Evolutionary conservation across 2,888 invertebrate genomes (phyloP).

Genomic region (Physocephala rufipes): DNA sequence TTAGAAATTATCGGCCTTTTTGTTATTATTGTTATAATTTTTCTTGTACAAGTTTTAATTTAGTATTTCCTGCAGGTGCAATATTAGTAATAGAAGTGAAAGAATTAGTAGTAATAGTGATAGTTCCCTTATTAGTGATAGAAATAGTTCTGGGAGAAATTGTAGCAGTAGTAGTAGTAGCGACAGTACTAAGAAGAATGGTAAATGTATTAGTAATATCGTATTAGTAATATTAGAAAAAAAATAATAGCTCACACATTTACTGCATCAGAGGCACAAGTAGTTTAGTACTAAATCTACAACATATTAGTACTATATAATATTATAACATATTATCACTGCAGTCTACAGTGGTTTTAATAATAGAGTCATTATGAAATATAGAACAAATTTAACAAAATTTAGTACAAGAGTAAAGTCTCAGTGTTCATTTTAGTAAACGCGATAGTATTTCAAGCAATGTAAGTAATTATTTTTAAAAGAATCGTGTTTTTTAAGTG

Average conservation of each 20-base stretch:
- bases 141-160: neutral
- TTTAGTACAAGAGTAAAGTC: too few species aligned
- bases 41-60: neutral
- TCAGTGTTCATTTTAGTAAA: too few species aligned
- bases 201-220: constrained; percentile 17
- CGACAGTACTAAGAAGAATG: constrained; percentile 35
- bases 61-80: neutral
- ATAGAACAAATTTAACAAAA: too few species aligned
- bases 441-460: too few species aligned
- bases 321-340: too few species aligned
- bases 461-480: too few species aligned
- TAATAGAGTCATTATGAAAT: too few species aligned
- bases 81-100: constrained; percentile 22
- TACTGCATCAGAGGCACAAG: constrained; percentile 20
- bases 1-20: constrained; percentile 21
- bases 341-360: too few species aligned
- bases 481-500: too few species aligned
- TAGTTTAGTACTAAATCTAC: neutral
- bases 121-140: constrained; percentile 5
- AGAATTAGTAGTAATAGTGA: constrained; percentile 34
- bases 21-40: constrained; percentile 21
- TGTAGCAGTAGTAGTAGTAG: constrained; percentile 28
- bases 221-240: constrained; percentile 5
- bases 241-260: too few species aligned
- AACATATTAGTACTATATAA: too few species aligned